Evolutionary conservation across 2,888 invertebrate genomes (phyloP).

Genomic region (Cartodere bifasciata): DNA sequence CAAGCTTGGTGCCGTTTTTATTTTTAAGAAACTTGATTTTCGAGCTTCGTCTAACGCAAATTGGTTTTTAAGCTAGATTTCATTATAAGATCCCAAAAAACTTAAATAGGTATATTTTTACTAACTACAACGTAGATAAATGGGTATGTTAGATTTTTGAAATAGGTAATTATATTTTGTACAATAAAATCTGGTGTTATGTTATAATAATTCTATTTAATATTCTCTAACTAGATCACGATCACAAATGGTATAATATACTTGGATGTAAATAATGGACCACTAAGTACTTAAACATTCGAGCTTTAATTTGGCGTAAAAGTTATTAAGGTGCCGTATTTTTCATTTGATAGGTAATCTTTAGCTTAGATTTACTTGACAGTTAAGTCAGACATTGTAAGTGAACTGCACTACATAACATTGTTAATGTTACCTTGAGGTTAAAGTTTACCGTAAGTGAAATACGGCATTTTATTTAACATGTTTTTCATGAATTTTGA

Average conservation of each 20-base stretch:
- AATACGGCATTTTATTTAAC: too few species aligned
- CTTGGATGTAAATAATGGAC: constrained; percentile 22
- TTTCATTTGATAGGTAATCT: too few species aligned
- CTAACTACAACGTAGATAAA: constrained; percentile 26
- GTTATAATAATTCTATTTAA: constrained; percentile 18
- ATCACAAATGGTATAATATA: constrained; percentile 30
- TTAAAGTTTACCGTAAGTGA: too few species aligned
- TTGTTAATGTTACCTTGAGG: too few species aligned
- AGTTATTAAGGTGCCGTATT: constrained; percentile 8
- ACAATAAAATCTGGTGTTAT: constrained; percentile 35
- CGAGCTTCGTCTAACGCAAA: too few species aligned
- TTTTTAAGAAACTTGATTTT: too few species aligned
- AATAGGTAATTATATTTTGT: constrained; percentile 31
- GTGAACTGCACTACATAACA: too few species aligned
- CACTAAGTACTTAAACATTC: constrained; percentile 13
- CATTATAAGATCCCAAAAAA: too few species aligned
- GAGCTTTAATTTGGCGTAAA: constrained; percentile 6
- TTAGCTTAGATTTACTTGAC: too few species aligned
- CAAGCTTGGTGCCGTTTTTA: too few species aligned
- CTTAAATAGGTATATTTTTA: constrained; percentile 12
- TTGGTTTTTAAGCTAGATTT: too few species aligned
- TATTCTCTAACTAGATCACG: constrained; percentile 26
- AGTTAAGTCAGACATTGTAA: too few species aligned
- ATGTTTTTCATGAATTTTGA: constrained; percentile 6
- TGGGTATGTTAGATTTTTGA: constrained; percentile 24